Evolutionary conservation across 1,140 invertebrate species (phyloP).

Genomic region (Neomicropteryx cornuta): DNA sequence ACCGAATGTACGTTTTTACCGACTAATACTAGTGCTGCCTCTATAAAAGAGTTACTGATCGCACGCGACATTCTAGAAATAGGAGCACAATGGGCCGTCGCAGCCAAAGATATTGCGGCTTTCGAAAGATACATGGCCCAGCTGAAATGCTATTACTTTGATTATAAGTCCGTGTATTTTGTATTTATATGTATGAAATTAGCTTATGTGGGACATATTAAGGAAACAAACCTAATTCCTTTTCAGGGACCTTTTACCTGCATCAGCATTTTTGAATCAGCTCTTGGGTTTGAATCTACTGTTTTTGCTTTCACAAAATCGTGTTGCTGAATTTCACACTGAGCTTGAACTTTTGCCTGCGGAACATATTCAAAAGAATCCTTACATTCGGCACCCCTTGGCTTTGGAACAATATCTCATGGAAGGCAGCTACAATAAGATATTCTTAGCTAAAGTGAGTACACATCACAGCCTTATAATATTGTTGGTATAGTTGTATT

Average conservation of each 20-base stretch:
- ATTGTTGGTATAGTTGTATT: background rate
- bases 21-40: constrained; percentile 64
- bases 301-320: constrained; percentile 91
- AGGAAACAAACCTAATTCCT: too few species aligned
- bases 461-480: constrained; percentile 4
- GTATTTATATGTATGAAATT: too few species aligned
- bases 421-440: constrained; percentile 98
- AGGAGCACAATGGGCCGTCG: constrained; percentile 91
- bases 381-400: constrained; percentile 91
- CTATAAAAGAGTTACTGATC: constrained; percentile 78
- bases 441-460: constrained; percentile 44
- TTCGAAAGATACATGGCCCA: constrained; percentile 96
- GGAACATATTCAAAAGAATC: constrained; percentile 85
- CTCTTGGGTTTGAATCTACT: constrained; percentile 90
- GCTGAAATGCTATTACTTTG: constrained; percentile 94
- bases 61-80: constrained; percentile 91
- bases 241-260: constrained; percentile 65
- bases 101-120: constrained; percentile 80
- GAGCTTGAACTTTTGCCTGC: constrained; percentile 91
- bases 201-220: too few species aligned
- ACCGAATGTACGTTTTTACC: constrained; percentile 81
- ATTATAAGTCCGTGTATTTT: constrained; percentile 68
- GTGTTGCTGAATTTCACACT: constrained; percentile 97
- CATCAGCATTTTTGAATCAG: constrained; percentile 93
- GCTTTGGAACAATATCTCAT: constrained; percentile 97